phyloP scores from a whole-genome alignment of 2,888 invertebrate genomes.

The Aporophyla nigra region DNA sequence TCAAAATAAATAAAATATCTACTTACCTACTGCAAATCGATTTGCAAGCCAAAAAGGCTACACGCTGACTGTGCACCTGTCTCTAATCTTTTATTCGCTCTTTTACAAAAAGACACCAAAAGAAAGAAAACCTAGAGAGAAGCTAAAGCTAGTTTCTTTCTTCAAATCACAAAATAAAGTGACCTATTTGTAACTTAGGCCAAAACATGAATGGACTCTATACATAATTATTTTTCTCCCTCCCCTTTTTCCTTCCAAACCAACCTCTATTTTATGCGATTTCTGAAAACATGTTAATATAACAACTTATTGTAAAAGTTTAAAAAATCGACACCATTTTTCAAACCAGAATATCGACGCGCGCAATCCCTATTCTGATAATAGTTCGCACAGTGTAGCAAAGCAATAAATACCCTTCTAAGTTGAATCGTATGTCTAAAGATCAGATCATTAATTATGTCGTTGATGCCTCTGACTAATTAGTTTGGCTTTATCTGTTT shows the following conservation, averaged over 20 bases:
- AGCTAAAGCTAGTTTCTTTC: neutral
- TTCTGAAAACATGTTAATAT: neutral
- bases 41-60: neutral
- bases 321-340: neutral
- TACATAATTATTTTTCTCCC: too few relatives aligned
- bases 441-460: slow-evolving; percentile 62
- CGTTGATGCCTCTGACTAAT: slow-evolving; percentile 64
- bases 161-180: neutral
- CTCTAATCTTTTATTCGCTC: neutral
- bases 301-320: neutral
- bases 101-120: neutral
- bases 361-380: slow-evolving; percentile 41
- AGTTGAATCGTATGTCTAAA: slow-evolving; percentile 59
- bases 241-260: neutral
- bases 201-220: too few relatives aligned
- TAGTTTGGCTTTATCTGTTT: slow-evolving; percentile 56
- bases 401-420: slow-evolving; percentile 62
- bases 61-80: neutral
- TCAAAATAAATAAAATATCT: neutral
- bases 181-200: neutral
- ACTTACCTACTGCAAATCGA: neutral
- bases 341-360: slow-evolving; percentile 6
- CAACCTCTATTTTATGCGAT: neutral
- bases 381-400: slow-evolving; percentile 42
- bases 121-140: too few relatives aligned